Percentiles rank a stretch among this genome's conserved stretches.
Evolutionary conservation across 2,888 invertebrate species (phyloP).

Genomic region (Archips xylosteana): DNA sequence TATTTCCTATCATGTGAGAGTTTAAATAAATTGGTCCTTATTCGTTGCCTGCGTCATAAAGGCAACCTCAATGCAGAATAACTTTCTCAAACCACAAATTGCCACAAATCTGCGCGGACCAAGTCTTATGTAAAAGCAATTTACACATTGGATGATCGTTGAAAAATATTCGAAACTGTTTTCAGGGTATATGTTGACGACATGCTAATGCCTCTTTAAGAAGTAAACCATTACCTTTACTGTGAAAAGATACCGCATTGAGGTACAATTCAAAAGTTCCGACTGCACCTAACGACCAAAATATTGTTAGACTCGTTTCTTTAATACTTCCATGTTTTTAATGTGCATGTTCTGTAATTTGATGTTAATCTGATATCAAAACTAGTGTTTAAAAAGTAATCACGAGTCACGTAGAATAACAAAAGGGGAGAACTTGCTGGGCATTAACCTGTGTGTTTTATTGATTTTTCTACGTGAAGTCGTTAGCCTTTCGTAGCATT

Average conservation of each 20-base stretch:
- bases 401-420: constrained; percentile 15
- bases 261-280: not conserved
- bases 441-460: constrained; percentile 60
- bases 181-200: not conserved
- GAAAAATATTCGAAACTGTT: not conserved
- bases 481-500: constrained; percentile 44
- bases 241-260: not conserved
- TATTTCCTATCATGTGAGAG: no score
- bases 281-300: not conserved
- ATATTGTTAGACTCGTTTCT: not conserved
- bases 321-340: constrained; percentile 8
- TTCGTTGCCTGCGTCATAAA: no score
- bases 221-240: not conserved
- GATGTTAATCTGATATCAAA: constrained; percentile 25
- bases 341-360: constrained; percentile 4
- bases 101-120: no score
- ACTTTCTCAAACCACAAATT: no score
- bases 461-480: constrained; percentile 66
- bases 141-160: no score
- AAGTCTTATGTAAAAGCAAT: no score
- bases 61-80: no score
- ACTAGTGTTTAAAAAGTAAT: constrained; percentile 45
- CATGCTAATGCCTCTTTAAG: not conserved
- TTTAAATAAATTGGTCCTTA: no score
- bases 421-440: constrained; percentile 46